phyloP scores from a whole-genome alignment of 2,888 invertebrate genomes.

The Drosophila pullipes region DNA sequence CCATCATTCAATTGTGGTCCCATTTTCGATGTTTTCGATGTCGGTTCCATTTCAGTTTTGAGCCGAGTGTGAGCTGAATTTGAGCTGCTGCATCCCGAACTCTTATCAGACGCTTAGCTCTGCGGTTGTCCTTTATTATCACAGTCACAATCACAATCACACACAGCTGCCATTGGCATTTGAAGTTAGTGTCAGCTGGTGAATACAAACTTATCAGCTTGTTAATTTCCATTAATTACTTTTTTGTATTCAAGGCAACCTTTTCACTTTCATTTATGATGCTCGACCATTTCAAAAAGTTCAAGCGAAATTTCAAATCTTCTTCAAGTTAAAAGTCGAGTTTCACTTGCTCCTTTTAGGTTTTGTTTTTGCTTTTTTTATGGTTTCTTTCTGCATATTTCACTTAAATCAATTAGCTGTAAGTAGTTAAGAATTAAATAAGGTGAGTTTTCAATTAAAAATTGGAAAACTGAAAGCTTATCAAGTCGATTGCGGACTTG shows the following conservation, averaged over 20 bases:
- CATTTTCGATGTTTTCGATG: conserved; percentile 65
- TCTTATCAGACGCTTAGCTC: conserved; percentile 53
- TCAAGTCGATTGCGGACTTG: neutral
- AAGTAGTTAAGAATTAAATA: neutral
- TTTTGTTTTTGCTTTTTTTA: neutral
- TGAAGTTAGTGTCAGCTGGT: conserved; percentile 21
- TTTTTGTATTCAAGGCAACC: conserved; percentile 30
- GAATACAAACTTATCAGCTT: conserved; percentile 25
- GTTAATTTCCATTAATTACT: conserved; percentile 25
- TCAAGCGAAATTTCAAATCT: neutral
- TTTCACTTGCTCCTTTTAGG: neutral
- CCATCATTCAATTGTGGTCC: conserved; percentile 65
- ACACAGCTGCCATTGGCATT: conserved; percentile 30
- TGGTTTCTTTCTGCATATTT: neutral
- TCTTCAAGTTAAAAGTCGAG: neutral
- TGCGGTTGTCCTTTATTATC: conserved; percentile 51
- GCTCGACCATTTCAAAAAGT: neutral
- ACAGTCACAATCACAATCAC: neutral
- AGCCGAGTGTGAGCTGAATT: conserved; percentile 16
- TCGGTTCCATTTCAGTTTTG: conserved; percentile 60
- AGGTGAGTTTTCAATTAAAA: neutral
- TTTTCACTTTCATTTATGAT: conserved; percentile 1
- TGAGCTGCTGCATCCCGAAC: conserved; percentile 32
- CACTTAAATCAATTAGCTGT: neutral
- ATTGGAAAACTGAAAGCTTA: neutral